These are phyloP conservation scores for Myotis findleyi DNA, from an alignment of 2,797 vertebrate species.

Conservation along the genomic window DNA sequence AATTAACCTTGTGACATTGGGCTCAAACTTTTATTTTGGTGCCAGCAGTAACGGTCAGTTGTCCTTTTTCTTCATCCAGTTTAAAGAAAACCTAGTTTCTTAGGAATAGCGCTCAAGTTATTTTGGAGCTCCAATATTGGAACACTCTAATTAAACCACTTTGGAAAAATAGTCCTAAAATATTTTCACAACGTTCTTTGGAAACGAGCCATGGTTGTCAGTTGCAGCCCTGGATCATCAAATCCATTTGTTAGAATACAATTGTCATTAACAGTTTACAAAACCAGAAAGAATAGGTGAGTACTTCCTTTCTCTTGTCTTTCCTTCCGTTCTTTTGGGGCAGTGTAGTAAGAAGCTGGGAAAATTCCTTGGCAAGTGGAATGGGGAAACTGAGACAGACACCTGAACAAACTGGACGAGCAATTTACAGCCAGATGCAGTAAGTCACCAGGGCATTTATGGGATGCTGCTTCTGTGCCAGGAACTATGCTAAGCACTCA, in stretches of 20 bases:
- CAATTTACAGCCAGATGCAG: background rate
- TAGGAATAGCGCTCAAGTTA: background rate
- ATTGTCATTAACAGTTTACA: background rate
- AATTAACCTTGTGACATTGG: background rate
- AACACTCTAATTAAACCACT: background rate
- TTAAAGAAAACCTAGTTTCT: background rate
- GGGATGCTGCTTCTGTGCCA: no score
- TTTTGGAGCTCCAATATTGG: background rate
- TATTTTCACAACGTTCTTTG: background rate
- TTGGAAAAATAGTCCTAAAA: background rate
- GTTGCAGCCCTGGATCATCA: background rate
- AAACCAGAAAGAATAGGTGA: background rate
- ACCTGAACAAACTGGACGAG: background rate
- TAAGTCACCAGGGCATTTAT: background rate
- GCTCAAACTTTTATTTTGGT: background rate
- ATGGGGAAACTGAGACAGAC: background rate
- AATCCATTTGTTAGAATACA: background rate
- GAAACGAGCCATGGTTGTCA: background rate
- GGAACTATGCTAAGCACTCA: no score
- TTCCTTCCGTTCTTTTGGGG: background rate
- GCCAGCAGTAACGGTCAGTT: background rate
- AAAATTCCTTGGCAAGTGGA: background rate
- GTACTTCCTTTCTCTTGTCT: background rate
- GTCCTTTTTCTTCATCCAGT: background rate
- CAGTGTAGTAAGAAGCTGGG: background rate